Evolutionary conservation across 2,113 vertebrate species (phyloP), one percentile per base, ranked within the genome.

Genomic region (Leptodactylus fuscus): DNA sequence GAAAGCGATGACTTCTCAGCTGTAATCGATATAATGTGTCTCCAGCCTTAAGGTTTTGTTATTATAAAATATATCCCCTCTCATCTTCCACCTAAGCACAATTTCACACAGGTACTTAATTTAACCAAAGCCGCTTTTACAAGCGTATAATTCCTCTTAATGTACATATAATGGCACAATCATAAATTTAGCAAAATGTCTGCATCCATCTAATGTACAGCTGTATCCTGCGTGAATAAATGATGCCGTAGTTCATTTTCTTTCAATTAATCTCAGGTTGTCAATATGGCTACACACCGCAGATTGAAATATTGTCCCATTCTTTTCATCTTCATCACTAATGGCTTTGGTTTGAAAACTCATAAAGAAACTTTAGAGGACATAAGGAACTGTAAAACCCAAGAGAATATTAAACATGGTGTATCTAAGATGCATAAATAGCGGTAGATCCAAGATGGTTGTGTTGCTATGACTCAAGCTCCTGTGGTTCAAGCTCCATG

Each of bases 91-190:
- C 27, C 75, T 58, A 80, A 71, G 51, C 49, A 81, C 34, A 41
- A 58, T 86, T 73, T 73, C 77, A 60, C 77, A 67, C 34, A 81
- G 77, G 67, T 79, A 80, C 58, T 86, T 81, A 38, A 86, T 73
- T 69, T 71, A 86, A 29, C 84, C 41, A 29, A 53, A 86, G 84
- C 67, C 65, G 22, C 41, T 86, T 81, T 73, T 86, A 81, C 77
- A 81, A 86, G 84, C 84, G 34, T 86, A 86, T 86, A 86, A 86
- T 86, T 86, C 51, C 84, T 86, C 77, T 71, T 86, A 81, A 86
- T 86, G 76, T 60, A 86, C 84, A 71, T 48, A 48, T 86, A 86
- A 86, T 86, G 65, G 65, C 84, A 81, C 77, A 22, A 34, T 81
- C 65, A 86, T 86, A 81, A 86, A 86, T 86, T 86, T 73, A 16